Evolutionary conservation across 1,140 invertebrate species (phyloP).

Genomic region (Arctopsyche grandis): DNA sequence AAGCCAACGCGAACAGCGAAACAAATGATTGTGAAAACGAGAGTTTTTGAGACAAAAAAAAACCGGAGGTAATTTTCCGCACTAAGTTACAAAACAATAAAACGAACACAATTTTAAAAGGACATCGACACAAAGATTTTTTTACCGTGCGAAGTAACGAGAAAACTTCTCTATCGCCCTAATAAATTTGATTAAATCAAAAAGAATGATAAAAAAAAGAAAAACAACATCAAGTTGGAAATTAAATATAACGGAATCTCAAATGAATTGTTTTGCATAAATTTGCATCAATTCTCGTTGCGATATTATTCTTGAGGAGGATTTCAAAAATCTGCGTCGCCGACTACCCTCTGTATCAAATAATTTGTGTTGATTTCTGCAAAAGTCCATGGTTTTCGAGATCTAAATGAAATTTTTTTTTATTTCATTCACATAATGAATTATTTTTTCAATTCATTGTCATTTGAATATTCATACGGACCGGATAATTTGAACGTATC

Average conservation of each 20-base stretch:
- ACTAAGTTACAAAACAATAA: slow-evolving; percentile 26
- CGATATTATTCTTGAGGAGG: slow-evolving; percentile 7
- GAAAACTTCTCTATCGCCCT: slow-evolving; percentile 35
- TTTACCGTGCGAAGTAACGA: slow-evolving; percentile 16
- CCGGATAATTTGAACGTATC: slow-evolving; percentile 17
- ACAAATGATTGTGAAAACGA: slow-evolving; percentile 5
- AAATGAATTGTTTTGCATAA: slow-evolving; percentile 21
- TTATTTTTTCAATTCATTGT: slow-evolving; percentile 19
- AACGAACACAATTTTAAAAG: slow-evolving; percentile 28
- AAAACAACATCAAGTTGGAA: slow-evolving; percentile 14
- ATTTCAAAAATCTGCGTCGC: not conserved
- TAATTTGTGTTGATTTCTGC: too few relatives aligned
- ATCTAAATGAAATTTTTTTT: slow-evolving; percentile 14
- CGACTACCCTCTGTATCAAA: not conserved
- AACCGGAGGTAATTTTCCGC: slow-evolving; percentile 23
- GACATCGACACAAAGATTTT: slow-evolving; percentile 28
- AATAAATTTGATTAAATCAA: slow-evolving; percentile 37
- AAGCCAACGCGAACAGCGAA: not conserved
- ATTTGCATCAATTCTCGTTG: slow-evolving; percentile 6
- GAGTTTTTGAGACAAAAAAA: not conserved
- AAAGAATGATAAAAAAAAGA: not conserved
- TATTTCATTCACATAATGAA: not conserved
- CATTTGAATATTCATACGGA: slow-evolving; percentile 20
- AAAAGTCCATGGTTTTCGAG: not conserved
- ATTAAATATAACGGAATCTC: slow-evolving; percentile 17